These are phyloP conservation scores for Sebastes glaucus DNA, from an alignment of 2,797 vertebrate species.

Conservation along the genomic window DNA sequence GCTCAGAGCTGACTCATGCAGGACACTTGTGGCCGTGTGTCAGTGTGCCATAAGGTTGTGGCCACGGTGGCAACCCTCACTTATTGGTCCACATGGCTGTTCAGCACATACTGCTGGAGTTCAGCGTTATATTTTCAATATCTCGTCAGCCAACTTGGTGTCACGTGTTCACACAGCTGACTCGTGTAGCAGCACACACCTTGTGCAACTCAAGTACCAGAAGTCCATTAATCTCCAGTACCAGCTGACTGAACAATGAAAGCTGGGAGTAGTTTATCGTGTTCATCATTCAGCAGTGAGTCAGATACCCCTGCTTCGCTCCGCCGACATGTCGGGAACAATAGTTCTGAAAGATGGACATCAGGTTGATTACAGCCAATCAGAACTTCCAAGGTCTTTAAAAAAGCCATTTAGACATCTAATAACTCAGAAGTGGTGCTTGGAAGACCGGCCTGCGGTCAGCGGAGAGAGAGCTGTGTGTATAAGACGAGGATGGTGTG, in stretches of 20 bases:
- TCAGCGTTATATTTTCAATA: background rate
- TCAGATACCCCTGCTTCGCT: background rate
- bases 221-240: background rate
- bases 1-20: slow-evolving; percentile 45
- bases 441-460: background rate
- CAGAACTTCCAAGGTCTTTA: background rate
- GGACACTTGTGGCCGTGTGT: slow-evolving; percentile 29
- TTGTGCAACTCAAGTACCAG: background rate
- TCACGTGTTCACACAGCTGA: background rate
- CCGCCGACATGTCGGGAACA: background rate
- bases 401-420: background rate
- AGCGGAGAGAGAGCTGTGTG: background rate
- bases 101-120: background rate
- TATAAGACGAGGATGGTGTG: background rate
- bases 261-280: background rate
- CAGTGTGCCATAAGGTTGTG: slow-evolving; percentile 1
- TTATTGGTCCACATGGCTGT: background rate
- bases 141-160: background rate
- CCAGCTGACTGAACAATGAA: background rate
- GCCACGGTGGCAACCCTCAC: background rate
- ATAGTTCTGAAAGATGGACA: background rate
- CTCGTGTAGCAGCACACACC: background rate
- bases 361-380: background rate
- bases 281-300: background rate
- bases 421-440: background rate